Base-by-base conservation (phyloP, 2,888 invertebrate species). In the Eulithis testata region DNA sequence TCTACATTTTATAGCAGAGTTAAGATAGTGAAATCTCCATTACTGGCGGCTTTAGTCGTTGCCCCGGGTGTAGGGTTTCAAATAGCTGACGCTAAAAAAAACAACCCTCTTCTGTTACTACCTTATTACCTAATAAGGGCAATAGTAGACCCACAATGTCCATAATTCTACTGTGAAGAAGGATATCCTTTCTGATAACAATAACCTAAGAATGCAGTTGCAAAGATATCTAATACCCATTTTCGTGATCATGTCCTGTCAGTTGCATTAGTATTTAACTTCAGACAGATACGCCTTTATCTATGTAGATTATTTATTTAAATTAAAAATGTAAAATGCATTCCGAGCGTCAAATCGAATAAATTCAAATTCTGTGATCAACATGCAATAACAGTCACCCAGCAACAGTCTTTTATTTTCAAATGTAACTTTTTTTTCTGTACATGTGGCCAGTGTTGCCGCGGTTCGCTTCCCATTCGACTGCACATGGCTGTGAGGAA, bases 401-500 rank as follows among this genome's bases (percentile, higher is more conserved):
- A 58, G 65, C 55, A 68, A 71, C 71, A 61, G 63, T 45, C 63
- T 74, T 74, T 71, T 71, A 74, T 70, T 73, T 74, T 73, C 68
- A 68, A 69, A 73, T 71, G 53, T 67, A 68, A 66, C 63, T 65
- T 73, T 71, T 40, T 70, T 73, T 71, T 65, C 62, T 52, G 60
- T 63, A 66, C 71, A 69, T 72, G 73, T 73, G 69, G 73, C 84
- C 85, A 89, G 68, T 72, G 73, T 73, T 66, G 71, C 84, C 85
- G 89, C 86, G 90, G 86, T 86, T 85, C 85, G 90, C 74, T 91
- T 91, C 91, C 89, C 91, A 90, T 86, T 87, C 67, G 83, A 84
- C 83, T 86, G 90, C 92, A 93, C 91, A 93, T 92, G 92, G 90
- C 90, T 81, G 79, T 75, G 74, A 88, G 91, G 92, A 92, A 93